A percentile compares a stretch with the other conserved stretches of the same genome.
Evolutionary conservation across 2,888 invertebrate genomes (phyloP).

Genomic region (Pseudeuparius sepicola): DNA sequence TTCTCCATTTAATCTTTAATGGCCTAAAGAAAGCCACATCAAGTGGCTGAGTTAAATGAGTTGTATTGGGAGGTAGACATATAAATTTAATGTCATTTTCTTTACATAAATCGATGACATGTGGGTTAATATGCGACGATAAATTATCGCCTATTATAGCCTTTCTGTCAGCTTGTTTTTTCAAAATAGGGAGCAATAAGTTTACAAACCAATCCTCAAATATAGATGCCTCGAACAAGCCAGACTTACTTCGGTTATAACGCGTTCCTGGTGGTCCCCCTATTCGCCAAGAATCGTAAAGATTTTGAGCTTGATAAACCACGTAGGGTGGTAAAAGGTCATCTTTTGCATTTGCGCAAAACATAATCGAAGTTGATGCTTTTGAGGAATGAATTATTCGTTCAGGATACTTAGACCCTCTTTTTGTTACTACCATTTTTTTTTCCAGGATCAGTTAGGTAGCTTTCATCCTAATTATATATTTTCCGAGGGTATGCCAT

Average conservation of each 20-base stretch:
- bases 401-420: no score
- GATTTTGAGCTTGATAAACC: slow-evolving; percentile 3
- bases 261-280: neutral
- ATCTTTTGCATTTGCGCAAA: slow-evolving; percentile 5
- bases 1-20: slow-evolving; percentile 1
- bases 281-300: slow-evolving; percentile 3
- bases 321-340: neutral
- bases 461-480: no score
- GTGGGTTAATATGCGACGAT: slow-evolving; percentile 1
- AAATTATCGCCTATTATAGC: neutral
- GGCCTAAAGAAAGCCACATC: slow-evolving; percentile 5
- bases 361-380: slow-evolving; percentile 1
- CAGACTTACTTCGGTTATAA: slow-evolving; percentile 2
- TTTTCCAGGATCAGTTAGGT: no score
- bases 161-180: slow-evolving; percentile 3
- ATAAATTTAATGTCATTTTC: slow-evolving; percentile 5
- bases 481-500: no score
- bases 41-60: slow-evolving; percentile 4
- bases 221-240: slow-evolving; percentile 1
- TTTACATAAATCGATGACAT: neutral
- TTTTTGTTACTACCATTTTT: no score
- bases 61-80: slow-evolving; percentile 1
- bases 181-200: slow-evolving; percentile 1
- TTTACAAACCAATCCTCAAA: slow-evolving; percentile 4
- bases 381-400: no score